These are phyloP conservation scores for Lepisosteus oculatus DNA, from an alignment of 2,113 vertebrate genomes.

Conservation along the genomic window DNA sequence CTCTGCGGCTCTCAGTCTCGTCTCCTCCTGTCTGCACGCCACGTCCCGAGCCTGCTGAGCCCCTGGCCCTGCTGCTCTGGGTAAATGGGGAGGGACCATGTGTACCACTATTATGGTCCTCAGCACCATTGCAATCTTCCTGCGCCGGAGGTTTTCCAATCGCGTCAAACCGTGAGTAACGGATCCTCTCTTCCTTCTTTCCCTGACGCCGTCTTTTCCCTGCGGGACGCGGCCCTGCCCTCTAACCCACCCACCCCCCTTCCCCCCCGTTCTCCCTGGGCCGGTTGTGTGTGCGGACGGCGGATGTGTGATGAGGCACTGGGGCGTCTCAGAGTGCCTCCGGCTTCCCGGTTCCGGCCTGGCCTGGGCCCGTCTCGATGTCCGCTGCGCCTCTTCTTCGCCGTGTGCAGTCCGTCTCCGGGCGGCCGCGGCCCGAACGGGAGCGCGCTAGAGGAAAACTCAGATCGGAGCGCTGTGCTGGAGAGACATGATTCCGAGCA, in stretches of 20 bases:
- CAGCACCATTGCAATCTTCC: slow-evolving; percentile 52
- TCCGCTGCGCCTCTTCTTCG: too few relatives aligned
- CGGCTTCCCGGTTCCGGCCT: background rate
- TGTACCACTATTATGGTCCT: slow-evolving; percentile 66
- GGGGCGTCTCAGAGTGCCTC: slow-evolving; percentile 18
- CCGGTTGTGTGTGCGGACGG: slow-evolving; percentile 22
- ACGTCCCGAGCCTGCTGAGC: slow-evolving; percentile 18
- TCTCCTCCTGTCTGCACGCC: background rate
- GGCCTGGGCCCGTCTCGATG: too few relatives aligned
- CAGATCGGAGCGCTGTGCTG: too few relatives aligned
- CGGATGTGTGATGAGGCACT: slow-evolving; percentile 10
- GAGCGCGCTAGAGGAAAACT: too few relatives aligned
- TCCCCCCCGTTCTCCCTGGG: background rate
- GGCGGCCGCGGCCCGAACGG: too few relatives aligned
- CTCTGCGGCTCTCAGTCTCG: too few relatives aligned
- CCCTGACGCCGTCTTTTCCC: background rate
- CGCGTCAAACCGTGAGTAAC: slow-evolving; percentile 52
- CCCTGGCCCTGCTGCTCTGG: slow-evolving; percentile 14
- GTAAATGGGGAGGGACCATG: slow-evolving; percentile 38
- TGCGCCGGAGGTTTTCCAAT: slow-evolving; percentile 46
- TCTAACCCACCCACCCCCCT: too few relatives aligned
- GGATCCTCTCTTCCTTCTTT: background rate
- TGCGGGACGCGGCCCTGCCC: background rate
- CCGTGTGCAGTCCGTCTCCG: too few relatives aligned
- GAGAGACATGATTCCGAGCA: too few relatives aligned